Evolutionary conservation across 2,888 invertebrate genomes (phyloP).

Genomic region (Maniola hyperantus): DNA sequence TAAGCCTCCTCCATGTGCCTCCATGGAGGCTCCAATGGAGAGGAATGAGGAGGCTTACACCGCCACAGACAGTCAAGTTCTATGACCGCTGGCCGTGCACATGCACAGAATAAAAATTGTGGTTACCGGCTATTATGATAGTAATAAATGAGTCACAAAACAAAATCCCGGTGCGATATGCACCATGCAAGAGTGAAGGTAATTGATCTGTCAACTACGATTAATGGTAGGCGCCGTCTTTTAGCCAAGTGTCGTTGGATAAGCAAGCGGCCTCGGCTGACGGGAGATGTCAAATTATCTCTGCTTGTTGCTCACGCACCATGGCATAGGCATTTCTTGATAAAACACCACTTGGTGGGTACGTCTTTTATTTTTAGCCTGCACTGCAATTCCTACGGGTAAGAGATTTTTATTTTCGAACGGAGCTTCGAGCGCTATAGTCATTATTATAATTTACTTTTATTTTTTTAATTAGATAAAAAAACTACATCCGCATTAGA

Average conservation of each 20-base stretch:
- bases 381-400: too few species aligned
- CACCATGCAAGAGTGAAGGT: constrained; percentile 50
- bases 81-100: constrained; percentile 32
- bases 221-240: constrained; percentile 60
- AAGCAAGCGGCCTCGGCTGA: constrained; percentile 42
- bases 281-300: constrained; percentile 58
- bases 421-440: too few species aligned
- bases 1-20: too few species aligned
- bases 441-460: too few species aligned
- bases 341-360: constrained; percentile 32
- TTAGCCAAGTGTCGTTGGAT: constrained; percentile 47
- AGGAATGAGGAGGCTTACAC: too few species aligned
- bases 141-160: constrained; percentile 48
- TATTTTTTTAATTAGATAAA: too few species aligned
- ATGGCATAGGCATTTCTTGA: constrained; percentile 40
- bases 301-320: constrained; percentile 44
- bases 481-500: too few species aligned
- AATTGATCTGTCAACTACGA: constrained; percentile 75
- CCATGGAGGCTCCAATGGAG: too few species aligned
- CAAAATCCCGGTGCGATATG: constrained; percentile 50
- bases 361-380: neutral
- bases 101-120: constrained; percentile 2
- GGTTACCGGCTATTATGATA: neutral
- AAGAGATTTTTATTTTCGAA: too few species aligned
- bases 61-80: too few species aligned